Base-by-base conservation (phyloP, 2,113 vertebrate species). In the Channa maculata region DNA sequence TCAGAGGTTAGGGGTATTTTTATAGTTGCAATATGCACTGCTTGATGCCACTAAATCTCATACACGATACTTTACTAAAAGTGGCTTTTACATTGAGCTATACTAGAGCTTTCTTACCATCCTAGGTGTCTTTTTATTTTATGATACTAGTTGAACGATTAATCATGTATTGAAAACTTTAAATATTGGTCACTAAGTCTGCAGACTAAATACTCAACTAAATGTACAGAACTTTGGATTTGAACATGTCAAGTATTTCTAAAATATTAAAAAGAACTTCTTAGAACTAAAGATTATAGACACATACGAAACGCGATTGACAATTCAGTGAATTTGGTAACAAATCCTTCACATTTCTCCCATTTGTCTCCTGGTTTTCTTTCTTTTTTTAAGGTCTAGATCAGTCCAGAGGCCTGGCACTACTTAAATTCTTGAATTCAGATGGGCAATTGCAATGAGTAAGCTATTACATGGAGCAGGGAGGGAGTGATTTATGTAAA, bases 231-330 rank as follows among this genome's bases (percentile, higher is more conserved):
- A 64, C 51, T n/a, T 77, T 8, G 53, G 65, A 67, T 75, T 73
- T 44, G 77, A 85, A 72, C 72, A 70, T 65, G 77, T 79, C 79
- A 82, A 38, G 67, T 33, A 71, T 86, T 76, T 75, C 59, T n/a
- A 64, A 71, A 71, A 74, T 65, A 69, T 5, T 48, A 61, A 80
- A 84, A 33, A 68, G 61, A 46, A 44, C 71, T 52, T 57, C 10
- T 39, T 15, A 34, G 11, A 62, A 11, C 46, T 41, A 9, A 45
- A 51, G 39, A 39, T 49, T 69, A 64, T 72, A 46, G 6, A 5
- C 6, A 41, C 6, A 41, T 41, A 7, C 39, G 6, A 41, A 41
- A 41, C 39, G 6, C 6, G 39, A 33, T 48, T 55, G 54, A 82
- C 59, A 58, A 52, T 13, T 66, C 68, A 72, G 51, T 72, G 75